A percentile compares a stretch with the other conserved stretches of the same genome.
phyloP scores from a whole-genome alignment of 2,888 invertebrate genomes.

The Andricus quercusramuli region DNA sequence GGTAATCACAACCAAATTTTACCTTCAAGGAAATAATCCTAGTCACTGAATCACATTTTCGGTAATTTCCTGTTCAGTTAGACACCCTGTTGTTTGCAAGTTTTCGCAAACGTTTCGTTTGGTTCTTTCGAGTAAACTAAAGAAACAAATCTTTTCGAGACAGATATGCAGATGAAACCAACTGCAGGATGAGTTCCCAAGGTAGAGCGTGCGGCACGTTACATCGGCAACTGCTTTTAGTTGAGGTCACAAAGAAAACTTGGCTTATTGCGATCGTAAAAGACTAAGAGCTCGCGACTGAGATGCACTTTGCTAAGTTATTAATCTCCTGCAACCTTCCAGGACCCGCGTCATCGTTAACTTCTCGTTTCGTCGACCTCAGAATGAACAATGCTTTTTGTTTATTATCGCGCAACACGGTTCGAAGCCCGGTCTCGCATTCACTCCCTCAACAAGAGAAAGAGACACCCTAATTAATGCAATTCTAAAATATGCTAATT shows the following conservation, averaged over 20 bases:
- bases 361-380: slow-evolving; percentile 43
- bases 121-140: neutral
- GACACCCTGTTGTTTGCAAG: neutral
- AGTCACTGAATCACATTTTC: too few relatives aligned
- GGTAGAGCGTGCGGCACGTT: neutral
- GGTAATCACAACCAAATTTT: too few relatives aligned
- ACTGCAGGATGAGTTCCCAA: slow-evolving; percentile 17
- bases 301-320: slow-evolving; percentile 15
- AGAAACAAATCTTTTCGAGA: neutral
- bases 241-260: slow-evolving; percentile 24
- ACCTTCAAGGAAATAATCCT: too few relatives aligned
- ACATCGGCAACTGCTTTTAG: neutral
- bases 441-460: neutral
- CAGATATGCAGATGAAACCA: slow-evolving; percentile 21
- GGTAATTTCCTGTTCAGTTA: neutral
- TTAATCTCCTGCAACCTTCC: slow-evolving; percentile 14
- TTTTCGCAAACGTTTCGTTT: neutral
- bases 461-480: slow-evolving; percentile 65
- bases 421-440: neutral
- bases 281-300: slow-evolving; percentile 6
- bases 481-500: slow-evolving; percentile 71
- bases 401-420: slow-evolving; percentile 44
- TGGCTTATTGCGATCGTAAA: slow-evolving; percentile 20
- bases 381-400: slow-evolving; percentile 54
- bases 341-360: slow-evolving; percentile 35